These are phyloP conservation scores for Lota lota DNA, from an alignment of 2,113 vertebrate genomes.

Conservation along the genomic window DNA sequence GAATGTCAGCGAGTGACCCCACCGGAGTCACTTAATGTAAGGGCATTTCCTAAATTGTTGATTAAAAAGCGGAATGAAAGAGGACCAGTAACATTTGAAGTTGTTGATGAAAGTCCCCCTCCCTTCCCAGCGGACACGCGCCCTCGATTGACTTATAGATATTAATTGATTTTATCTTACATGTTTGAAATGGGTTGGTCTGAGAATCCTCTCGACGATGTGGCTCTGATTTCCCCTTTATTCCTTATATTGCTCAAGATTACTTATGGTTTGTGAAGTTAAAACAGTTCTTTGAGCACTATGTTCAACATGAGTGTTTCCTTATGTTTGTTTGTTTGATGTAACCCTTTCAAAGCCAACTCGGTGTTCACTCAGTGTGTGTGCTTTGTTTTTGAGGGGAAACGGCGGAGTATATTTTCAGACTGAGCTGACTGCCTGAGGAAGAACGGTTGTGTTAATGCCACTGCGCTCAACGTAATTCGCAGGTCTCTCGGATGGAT, in stretches of 20 bases:
- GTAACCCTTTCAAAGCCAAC: neutral
- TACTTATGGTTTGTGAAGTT: neutral
- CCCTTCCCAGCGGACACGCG: slow-evolving; percentile 29
- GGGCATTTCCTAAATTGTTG: slow-evolving; percentile 26
- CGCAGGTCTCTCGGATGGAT: too few species aligned
- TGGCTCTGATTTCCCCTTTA: slow-evolving; percentile 21
- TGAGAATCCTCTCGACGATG: slow-evolving; percentile 10
- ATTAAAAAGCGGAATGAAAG: slow-evolving; percentile 39
- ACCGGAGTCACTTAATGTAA: neutral
- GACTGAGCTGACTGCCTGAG: too few species aligned
- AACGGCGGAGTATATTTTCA: too few species aligned
- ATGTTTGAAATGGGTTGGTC: slow-evolving; percentile 36
- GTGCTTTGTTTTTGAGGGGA: too few species aligned
- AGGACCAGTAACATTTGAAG: slow-evolving; percentile 32
- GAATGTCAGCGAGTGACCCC: neutral
- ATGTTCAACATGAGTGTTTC: neutral
- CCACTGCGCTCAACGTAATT: too few species aligned
- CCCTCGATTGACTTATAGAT: slow-evolving; percentile 46
- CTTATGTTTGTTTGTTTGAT: neutral
- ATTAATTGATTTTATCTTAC: slow-evolving; percentile 49
- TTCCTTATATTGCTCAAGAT: slow-evolving; percentile 4
- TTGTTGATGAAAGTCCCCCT: slow-evolving; percentile 37
- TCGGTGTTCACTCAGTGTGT: too few species aligned
- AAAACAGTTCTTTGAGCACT: neutral
- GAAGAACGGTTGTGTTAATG: too few species aligned